Percentiles rank a stretch among this genome's conserved stretches.
Evolutionary conservation across 2,888 invertebrate genomes (phyloP).

Genomic region (Mythimna pallens): DNA sequence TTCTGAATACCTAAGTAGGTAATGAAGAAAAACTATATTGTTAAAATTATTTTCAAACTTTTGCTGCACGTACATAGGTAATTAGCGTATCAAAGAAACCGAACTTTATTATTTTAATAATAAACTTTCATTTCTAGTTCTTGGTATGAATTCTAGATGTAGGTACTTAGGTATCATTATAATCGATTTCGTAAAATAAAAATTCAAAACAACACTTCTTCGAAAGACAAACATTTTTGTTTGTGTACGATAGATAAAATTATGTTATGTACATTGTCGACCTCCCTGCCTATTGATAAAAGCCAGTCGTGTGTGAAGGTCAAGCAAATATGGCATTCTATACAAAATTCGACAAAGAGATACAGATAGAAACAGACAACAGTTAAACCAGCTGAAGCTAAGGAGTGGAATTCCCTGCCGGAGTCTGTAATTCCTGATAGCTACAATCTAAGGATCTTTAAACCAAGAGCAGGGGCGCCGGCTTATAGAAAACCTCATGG

Average conservation of each 20-base stretch:
- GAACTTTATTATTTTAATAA: not conserved
- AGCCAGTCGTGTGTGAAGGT: slow-evolving; percentile 42
- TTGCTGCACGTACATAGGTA: not conserved
- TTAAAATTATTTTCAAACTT: slow-evolving; percentile 10
- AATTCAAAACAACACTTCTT: slow-evolving; percentile 28
- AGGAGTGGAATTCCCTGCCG: not conserved
- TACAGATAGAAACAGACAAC: not conserved
- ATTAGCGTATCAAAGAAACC: slow-evolving; percentile 2
- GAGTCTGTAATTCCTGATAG: too few species aligned
- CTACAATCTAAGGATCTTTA: too few species aligned
- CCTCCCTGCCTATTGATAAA: slow-evolving; percentile 45
- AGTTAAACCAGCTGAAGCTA: not conserved
- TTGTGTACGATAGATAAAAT: slow-evolving; percentile 29
- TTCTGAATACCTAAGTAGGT: slow-evolving; percentile 1
- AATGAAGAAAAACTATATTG: slow-evolving; percentile 16
- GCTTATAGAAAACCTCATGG: too few species aligned
- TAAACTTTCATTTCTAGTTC: slow-evolving; percentile 8
- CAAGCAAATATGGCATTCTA: slow-evolving; percentile 44
- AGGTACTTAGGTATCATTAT: slow-evolving; percentile 3
- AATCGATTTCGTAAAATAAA: not conserved
- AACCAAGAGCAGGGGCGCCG: too few species aligned
- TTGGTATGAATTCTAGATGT: slow-evolving; percentile 8
- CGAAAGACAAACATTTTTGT: slow-evolving; percentile 22
- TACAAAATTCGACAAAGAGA: slow-evolving; percentile 16
- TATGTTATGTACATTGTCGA: slow-evolving; percentile 13